Evolutionary conservation across 2,113 vertebrate species (phyloP), one percentile per base, ranked within the genome.

Genomic region (Etia nguti): DNA sequence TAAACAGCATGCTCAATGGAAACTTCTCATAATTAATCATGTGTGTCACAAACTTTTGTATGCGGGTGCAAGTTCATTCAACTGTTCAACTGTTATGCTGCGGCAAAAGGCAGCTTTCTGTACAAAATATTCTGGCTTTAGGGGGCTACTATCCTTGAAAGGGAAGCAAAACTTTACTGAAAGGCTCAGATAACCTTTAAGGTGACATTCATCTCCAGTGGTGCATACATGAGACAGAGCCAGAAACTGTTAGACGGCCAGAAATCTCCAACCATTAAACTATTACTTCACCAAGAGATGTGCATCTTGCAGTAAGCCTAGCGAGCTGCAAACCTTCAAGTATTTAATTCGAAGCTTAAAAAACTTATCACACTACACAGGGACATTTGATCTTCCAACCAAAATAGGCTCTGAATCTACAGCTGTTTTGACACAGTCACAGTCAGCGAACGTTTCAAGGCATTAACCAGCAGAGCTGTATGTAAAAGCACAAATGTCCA

Each of bases 341-440:
- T 48, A 46, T 46, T 75, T 75, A 10, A 26, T 0, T 18, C 29
- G 24, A 0, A 75, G 41, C 68, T 75, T 48, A 75, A 75, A 75
- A 46, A 75, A 18, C 22, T 18, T 11, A 18, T 73, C 5, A 16
- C 68, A 11, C 68, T 75, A 48, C 68, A 48, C 2, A 10, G 2
- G n/a, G 2, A 29, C 41, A 29, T 75, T 75, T 48, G 68, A 75
- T 75, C 2, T 75, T 48, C 68, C 24, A 11, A 46, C 41, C 41
- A 48, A 48, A 75, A 26, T 3, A 29, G 0, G 68, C 41, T 75
- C 22, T 75, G 0, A 48, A 75, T 48, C 2, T 48, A 16, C 0
- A 73, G 41, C 9, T 1, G 41, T 20, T 73, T 73, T 26, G 38
- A 46, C n/a, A 70, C 68, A 73, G 68, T 3, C n/a, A 70, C 68